Conservation (phyloP, 2,888 invertebrate genomes). For the Matsumyia berberina region DNA sequence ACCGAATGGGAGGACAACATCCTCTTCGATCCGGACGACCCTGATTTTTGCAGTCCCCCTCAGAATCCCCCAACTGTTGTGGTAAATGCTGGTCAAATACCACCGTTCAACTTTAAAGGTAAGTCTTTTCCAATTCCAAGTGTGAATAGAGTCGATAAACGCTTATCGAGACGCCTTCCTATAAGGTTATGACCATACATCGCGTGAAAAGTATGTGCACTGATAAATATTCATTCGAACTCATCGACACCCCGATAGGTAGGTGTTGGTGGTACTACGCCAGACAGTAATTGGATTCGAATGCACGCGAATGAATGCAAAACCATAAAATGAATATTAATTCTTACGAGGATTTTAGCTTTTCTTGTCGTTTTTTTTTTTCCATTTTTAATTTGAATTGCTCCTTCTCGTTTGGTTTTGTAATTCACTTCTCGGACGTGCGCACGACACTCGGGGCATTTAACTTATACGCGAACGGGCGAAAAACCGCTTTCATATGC, state of each 20-base stretch:
- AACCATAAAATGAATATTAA: conserved; percentile 55
- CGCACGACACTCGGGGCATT: conserved; percentile 35
- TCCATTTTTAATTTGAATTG: conserved; percentile 19
- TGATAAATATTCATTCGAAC: conserved; percentile 48
- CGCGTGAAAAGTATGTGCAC: conserved; percentile 19
- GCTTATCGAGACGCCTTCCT: not conserved
- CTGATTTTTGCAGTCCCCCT: conserved; percentile 82
- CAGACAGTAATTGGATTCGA: conserved; percentile 53
- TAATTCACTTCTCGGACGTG: conserved; percentile 27
- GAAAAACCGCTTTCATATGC: conserved; percentile 22
- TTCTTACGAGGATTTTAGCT: conserved; percentile 6
- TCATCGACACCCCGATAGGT: too few relatives aligned
- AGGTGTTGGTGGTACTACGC: not conserved
- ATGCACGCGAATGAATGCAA: conserved; percentile 14
- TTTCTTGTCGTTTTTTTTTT: conserved; percentile 5
- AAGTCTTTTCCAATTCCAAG: conserved; percentile 66
- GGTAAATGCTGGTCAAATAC: conserved; percentile 73
- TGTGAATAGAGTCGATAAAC: conserved; percentile 12
- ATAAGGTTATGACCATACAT: conserved; percentile 6
- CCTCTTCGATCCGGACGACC: conserved; percentile 84
- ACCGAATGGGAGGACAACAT: conserved; percentile 84
- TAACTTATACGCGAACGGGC: conserved; percentile 19
- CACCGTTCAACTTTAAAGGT: conserved; percentile 80
- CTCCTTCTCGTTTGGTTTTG: conserved; percentile 4
- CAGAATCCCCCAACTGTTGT: conserved; percentile 75